Evolutionary conservation across 2,888 invertebrate genomes (phyloP).

Genomic region (Aphidoletes aphidimyza): DNA sequence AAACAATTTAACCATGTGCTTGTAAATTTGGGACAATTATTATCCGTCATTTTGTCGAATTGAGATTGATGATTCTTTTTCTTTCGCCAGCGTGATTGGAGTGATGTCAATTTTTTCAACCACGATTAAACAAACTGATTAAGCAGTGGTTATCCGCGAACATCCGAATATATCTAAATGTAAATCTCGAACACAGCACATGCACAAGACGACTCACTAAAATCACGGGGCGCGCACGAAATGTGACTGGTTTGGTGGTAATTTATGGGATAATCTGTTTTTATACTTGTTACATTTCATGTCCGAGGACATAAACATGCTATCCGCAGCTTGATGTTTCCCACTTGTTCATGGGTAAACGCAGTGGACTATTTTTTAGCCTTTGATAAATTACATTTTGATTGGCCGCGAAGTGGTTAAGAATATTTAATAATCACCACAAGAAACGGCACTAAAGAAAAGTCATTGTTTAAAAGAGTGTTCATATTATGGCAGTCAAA

Average conservation of each 20-base stretch:
- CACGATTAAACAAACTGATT: not conserved
- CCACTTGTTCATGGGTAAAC: no score
- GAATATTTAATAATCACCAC: not conserved
- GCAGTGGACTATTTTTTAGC: not conserved
- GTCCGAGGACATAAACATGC: slow-evolving; percentile 5
- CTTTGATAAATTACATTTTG: slow-evolving; percentile 44
- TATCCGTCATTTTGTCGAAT: not conserved
- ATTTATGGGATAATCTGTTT: slow-evolving; percentile 20
- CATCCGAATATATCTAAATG: not conserved
- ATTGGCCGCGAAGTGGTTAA: slow-evolving; percentile 22
- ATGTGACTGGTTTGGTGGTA: not conserved
- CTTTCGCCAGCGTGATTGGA: not conserved
- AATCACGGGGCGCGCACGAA: not conserved
- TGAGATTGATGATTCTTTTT: not conserved
- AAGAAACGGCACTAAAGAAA: no score
- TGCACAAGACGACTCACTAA: no score
- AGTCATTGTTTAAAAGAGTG: no score
- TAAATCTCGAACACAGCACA: no score
- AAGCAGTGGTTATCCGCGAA: not conserved
- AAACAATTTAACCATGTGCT: not conserved
- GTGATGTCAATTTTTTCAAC: not conserved
- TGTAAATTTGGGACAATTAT: not conserved
- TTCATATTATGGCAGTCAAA: no score
- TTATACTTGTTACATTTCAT: not conserved
- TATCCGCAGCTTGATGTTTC: not conserved